These are phyloP conservation scores for Conus betulinus DNA, from an alignment of 1,140 invertebrate species.

Conservation along the genomic window DNA sequence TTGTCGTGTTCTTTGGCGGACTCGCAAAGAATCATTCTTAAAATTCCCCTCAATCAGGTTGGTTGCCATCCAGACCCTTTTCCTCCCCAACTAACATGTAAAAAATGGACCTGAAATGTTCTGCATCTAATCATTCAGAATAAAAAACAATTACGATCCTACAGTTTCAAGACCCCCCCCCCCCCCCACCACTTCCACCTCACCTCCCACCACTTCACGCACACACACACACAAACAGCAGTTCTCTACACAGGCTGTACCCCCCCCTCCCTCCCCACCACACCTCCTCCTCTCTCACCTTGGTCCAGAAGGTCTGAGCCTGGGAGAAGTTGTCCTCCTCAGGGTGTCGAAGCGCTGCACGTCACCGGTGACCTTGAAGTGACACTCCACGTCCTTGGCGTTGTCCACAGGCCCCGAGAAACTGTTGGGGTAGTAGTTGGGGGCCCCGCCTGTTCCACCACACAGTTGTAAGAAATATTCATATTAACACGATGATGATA, in stretches of 20 bases:
- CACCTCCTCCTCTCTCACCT: constrained; percentile 64
- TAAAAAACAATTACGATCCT: too few species aligned
- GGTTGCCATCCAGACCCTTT: too few species aligned
- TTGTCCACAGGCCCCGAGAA: constrained; percentile 86
- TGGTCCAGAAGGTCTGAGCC: constrained; percentile 86
- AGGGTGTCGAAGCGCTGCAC: constrained; percentile 85
- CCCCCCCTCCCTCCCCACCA: background rate
- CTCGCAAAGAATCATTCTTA: too few species aligned
- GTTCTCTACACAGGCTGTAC: background rate
- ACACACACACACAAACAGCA: background rate
- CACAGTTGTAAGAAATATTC: too few species aligned
- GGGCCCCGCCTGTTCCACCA: constrained; percentile 82
- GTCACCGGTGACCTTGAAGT: constrained; percentile 77
- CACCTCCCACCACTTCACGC: background rate
- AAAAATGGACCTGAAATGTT: too few species aligned
- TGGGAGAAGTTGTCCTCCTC: constrained; percentile 94
- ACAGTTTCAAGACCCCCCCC: background rate
- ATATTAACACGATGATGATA: too few species aligned
- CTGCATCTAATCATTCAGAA: too few species aligned
- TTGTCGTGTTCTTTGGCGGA: too few species aligned
- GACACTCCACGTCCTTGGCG: constrained; percentile 63
- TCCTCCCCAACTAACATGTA: too few species aligned
- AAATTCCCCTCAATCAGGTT: too few species aligned
- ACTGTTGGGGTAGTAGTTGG: constrained; percentile 98
- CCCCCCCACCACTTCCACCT: background rate